phyloP scores from a whole-genome alignment of 2,797 vertebrate genomes.

The Clarias fuscus region DNA sequence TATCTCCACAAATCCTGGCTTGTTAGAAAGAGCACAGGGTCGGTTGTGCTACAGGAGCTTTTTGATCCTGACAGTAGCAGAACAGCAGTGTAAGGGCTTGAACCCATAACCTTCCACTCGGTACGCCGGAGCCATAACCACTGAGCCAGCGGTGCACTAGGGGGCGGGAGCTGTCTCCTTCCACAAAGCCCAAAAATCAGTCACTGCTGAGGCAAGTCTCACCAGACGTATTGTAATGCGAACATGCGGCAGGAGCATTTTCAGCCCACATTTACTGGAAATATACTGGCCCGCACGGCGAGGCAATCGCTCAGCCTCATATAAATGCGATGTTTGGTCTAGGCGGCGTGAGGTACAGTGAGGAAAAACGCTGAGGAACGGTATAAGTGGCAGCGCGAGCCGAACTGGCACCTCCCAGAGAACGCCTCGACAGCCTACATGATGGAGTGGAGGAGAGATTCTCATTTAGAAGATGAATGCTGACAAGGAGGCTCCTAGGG shows the following conservation, averaged over 20 bases:
- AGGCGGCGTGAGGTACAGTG: constrained; percentile 42
- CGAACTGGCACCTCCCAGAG: constrained; percentile 56
- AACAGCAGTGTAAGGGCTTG: background rate
- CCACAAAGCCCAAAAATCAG: background rate
- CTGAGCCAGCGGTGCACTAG: background rate
- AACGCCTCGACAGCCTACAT: constrained; percentile 56
- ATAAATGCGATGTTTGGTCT: constrained; percentile 41
- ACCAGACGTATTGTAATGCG: background rate
- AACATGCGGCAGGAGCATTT: constrained; percentile 22
- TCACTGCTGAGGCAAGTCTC: background rate
- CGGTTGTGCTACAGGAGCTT: background rate
- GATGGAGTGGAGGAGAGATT: constrained; percentile 61
- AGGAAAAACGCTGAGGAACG: constrained; percentile 51
- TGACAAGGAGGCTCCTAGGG: constrained; percentile 59
- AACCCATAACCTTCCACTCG: background rate
- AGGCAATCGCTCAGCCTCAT: constrained; percentile 36
- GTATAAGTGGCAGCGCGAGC: constrained; percentile 51
- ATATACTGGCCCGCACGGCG: constrained; percentile 23
- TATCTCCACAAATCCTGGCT: background rate
- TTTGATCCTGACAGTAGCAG: background rate
- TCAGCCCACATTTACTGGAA: constrained; percentile 12
- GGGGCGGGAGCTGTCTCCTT: background rate
- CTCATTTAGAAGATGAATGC: constrained; percentile 67
- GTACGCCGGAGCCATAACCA: background rate
- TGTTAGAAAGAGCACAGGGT: background rate